Evolutionary conservation across 2,888 invertebrate species (phyloP), one percentile per base, ranked within the genome.

Genomic region (Cryptocephalus moraei): DNA sequence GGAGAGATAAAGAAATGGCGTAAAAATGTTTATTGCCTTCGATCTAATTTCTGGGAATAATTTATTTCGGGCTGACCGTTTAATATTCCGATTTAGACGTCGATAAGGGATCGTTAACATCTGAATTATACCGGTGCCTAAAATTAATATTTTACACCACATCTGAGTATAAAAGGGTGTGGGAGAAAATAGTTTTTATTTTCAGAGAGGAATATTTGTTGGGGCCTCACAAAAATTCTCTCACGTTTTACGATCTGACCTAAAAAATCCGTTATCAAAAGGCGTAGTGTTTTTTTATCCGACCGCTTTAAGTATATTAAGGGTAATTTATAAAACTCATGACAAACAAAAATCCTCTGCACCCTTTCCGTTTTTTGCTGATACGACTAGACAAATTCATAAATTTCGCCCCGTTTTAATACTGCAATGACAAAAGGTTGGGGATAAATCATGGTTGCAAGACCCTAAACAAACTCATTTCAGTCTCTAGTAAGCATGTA

Each of bases 311-410:
- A 45, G 31, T 39, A 22, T 48, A 48, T 47, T 43, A 45, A 45
- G 43, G 41, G 46, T 49, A 46, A 53, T 53, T 53, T 50, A 53
- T 52, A 49, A 50, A 48, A 41, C 50, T 45, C 50, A 44, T 42
- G 47, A 48, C 50, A 50, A 49, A 50, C 50, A 53, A 48, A 50
- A 53, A 45, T 49, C 45, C 49, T 50, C 42, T 46, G 45, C 50
- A 49, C 50, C 41, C 40, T 45, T 50, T 45, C 47, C 41, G 45
- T 49, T 50, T 53, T 22, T 22, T 22, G 22, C 22, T 22, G 22
- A 22, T 53, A 43, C 48, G 48, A 39, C 47, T 45, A 46, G 42
- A 36, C 47, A 45, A 50, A 46, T 44, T 45, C 51, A 48, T 53
- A 51, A 53, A 53, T 53, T 47, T 41, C 46, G 36, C 32, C 10